Percentiles rank a stretch among this genome's conserved stretches.
Conservation (phyloP, 2,113 vertebrate genomes). For the Ceyx melanurus region DNA sequence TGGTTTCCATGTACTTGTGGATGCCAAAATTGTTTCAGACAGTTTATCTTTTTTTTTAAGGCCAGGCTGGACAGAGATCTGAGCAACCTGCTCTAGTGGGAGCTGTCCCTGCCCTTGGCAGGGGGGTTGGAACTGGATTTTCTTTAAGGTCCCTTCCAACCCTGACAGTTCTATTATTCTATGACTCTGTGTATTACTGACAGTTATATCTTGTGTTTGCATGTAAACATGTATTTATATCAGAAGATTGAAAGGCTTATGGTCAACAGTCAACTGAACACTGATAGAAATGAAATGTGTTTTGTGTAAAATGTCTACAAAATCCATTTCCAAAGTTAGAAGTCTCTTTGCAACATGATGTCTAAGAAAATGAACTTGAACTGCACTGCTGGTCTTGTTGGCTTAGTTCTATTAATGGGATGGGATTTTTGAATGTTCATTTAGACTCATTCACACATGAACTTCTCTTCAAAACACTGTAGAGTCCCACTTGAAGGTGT, state of each 20-base stretch:
- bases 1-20: background rate
- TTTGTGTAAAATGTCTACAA: background rate
- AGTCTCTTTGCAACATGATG: background rate
- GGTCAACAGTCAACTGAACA: background rate
- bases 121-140: too few species aligned
- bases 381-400: background rate
- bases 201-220: background rate
- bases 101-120: too few species aligned
- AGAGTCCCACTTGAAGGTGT: background rate
- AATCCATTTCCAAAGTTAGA: background rate
- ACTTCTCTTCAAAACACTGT: background rate
- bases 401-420: background rate
- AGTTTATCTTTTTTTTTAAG: background rate
- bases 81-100: too few species aligned
- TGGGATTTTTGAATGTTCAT: background rate
- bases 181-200: background rate
- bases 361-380: background rate
- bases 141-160: too few species aligned
- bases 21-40: accelerated
- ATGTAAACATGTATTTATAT: background rate
- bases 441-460: background rate
- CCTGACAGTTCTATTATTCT: too few species aligned
- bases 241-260: background rate
- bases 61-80: too few species aligned
- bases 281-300: background rate